A percentile compares a stretch with the other conserved stretches of the same genome.
Evolutionary conservation across 2,888 invertebrate species (phyloP).

Genomic region (Cataglyphis rosenhaueri): DNA sequence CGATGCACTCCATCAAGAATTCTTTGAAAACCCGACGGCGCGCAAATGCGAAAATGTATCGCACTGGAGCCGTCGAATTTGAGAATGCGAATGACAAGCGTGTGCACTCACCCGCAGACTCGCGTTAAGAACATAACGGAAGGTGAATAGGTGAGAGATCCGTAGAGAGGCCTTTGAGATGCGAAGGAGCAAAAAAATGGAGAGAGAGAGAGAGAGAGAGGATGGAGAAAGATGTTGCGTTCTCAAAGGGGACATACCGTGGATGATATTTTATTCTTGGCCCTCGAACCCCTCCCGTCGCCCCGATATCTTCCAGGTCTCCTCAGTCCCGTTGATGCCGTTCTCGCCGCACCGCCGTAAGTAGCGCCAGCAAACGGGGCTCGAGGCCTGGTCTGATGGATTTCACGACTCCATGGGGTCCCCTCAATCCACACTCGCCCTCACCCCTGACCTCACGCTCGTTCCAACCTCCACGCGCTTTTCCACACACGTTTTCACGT

Average conservation of each 20-base stretch:
- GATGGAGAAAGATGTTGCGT: conserved; percentile 70
- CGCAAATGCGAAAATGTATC: background rate
- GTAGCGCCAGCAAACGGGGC: conserved; percentile 80
- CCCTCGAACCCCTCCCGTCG: conserved; percentile 63
- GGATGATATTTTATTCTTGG: conserved; percentile 82
- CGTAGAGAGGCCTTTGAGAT: conserved; percentile 50
- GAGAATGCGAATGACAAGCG: conserved; percentile 69
- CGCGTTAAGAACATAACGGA: conserved; percentile 50
- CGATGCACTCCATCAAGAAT: conserved; percentile 33
- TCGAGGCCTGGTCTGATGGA: conserved; percentile 82
- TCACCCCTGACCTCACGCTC: conserved; percentile 69
- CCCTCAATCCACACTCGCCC: conserved; percentile 81
- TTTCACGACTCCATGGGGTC: conserved; percentile 83
- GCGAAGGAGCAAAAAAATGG: conserved; percentile 60
- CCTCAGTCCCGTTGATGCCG: conserved; percentile 77
- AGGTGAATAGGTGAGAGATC: conserved; percentile 59
- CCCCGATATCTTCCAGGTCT: conserved; percentile 69
- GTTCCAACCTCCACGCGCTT: conserved; percentile 64
- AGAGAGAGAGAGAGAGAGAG: conserved; percentile 54
- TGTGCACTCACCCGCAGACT: conserved; percentile 65
- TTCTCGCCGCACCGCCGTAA: conserved; percentile 78
- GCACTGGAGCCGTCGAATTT: conserved; percentile 59
- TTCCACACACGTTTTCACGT: conserved; percentile 68
- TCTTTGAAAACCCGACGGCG: conserved; percentile 20
- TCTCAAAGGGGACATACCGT: conserved; percentile 81